Conservation (phyloP, 2,888 invertebrate genomes). For the Polydrusus cervinus region DNA sequence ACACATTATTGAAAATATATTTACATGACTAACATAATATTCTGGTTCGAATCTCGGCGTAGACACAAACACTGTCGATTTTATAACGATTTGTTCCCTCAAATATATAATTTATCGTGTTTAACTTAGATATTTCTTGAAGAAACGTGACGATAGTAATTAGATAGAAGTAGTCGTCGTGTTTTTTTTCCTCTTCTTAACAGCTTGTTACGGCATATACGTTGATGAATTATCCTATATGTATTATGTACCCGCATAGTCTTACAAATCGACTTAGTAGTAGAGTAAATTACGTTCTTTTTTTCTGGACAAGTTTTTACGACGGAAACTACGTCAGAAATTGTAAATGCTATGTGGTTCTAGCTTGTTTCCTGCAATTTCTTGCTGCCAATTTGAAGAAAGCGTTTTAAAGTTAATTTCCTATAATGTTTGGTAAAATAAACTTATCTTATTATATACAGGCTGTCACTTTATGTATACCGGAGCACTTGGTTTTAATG, state of each 20-base stretch:
- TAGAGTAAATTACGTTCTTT: conserved; percentile 31
- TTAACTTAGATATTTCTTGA: too few species aligned
- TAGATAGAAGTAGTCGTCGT: too few species aligned
- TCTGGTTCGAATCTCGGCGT: too few species aligned
- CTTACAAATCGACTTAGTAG: conserved; percentile 4
- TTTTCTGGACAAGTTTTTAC: conserved; percentile 35
- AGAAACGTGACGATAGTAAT: too few species aligned
- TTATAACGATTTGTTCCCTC: too few species aligned
- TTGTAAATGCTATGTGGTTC: conserved; percentile 25
- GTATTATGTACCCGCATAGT: conserved; percentile 20
- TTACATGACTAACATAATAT: too few species aligned
- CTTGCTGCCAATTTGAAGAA: conserved; percentile 12
- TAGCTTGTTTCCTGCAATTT: conserved; percentile 35
- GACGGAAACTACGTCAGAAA: conserved; percentile 28
- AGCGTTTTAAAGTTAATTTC: conserved; percentile 38
- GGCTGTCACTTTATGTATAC: too few species aligned
- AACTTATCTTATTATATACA: neutral
- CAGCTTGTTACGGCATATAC: neutral
- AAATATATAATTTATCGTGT: too few species aligned
- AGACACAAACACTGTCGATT: too few species aligned
- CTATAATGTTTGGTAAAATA: neutral
- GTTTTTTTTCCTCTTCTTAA: neutral
- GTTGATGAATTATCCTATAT: conserved; percentile 1
- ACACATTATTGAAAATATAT: too few species aligned
- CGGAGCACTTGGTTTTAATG: too few species aligned